Percentiles rank a stretch among this genome's conserved stretches.
Conservation (phyloP, 2,113 vertebrate genomes). For the Mormyrus iriodes region DNA sequence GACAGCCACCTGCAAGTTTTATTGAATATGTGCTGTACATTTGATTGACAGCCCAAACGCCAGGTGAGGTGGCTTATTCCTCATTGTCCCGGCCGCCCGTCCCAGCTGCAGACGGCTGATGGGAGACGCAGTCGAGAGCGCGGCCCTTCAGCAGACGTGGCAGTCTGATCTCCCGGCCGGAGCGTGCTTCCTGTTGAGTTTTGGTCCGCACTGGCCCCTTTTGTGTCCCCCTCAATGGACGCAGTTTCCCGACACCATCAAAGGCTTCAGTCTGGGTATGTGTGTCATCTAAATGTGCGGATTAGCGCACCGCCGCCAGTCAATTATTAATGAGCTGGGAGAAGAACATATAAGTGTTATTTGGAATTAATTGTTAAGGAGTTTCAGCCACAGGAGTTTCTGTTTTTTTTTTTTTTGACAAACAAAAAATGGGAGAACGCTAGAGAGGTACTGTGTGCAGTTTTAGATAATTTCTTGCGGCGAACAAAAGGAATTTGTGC, state of each 20-base stretch:
- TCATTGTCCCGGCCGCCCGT: background rate
- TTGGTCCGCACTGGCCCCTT: background rate
- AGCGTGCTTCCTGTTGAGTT: background rate
- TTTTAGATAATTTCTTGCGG: constrained; percentile 39
- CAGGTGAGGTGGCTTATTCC: background rate
- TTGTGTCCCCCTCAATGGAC: background rate
- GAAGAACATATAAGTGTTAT: constrained; percentile 34
- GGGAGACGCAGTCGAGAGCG: background rate
- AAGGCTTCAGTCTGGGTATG: background rate
- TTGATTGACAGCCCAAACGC: background rate
- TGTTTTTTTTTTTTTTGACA: constrained; percentile 11
- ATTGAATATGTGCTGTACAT: background rate
- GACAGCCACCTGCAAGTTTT: background rate
- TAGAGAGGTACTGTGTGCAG: constrained; percentile 26
- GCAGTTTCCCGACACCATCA: background rate
- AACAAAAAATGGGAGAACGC: constrained; percentile 1
- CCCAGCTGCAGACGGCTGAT: background rate
- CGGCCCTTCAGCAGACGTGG: background rate
- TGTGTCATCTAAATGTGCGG: constrained; percentile 22
- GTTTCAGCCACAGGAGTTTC: constrained; percentile 12
- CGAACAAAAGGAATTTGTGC: constrained; percentile 33
- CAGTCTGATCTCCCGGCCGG: background rate
- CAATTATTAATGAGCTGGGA: constrained; percentile 43
- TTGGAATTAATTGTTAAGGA: constrained; percentile 28
- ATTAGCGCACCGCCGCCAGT: constrained; percentile 37